Evolutionary conservation across 2,113 vertebrate species (phyloP).

Genomic region (Nesoenas mayeri): DNA sequence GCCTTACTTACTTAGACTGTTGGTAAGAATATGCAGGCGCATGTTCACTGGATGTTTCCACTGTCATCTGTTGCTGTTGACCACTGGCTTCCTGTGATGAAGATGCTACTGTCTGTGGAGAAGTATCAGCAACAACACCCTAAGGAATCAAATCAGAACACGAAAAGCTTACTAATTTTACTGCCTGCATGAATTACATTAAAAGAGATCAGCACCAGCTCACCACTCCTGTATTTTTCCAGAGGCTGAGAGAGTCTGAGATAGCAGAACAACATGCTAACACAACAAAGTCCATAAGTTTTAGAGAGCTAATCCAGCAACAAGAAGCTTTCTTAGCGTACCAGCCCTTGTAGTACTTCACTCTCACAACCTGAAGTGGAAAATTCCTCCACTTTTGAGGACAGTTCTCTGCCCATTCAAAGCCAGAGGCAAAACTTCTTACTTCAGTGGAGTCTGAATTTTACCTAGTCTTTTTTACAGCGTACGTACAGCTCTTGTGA

Average conservation of each 20-base stretch:
- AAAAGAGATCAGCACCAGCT: background rate
- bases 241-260: background rate
- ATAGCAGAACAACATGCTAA: background rate
- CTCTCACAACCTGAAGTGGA: background rate
- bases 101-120: conserved; percentile 92
- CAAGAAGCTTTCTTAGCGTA: background rate
- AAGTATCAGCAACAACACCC: conserved; percentile 95
- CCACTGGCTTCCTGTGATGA: conserved; percentile 93
- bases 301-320: background rate
- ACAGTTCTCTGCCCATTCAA: background rate
- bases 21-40: conserved; percentile 93
- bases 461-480: background rate
- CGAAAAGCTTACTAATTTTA: conserved; percentile 42
- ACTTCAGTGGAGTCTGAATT: background rate
- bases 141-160: conserved; percentile 71
- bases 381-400: background rate
- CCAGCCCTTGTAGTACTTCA: background rate
- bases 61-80: conserved; percentile 94
- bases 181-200: background rate
- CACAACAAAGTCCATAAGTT: background rate
- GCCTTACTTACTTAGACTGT: conserved; percentile 90
- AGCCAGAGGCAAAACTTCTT: background rate
- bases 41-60: conserved; percentile 90
- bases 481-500: background rate
- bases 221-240: background rate